Evolutionary conservation across 2,797 vertebrate genomes (phyloP).

Genomic region (Protosalanx chinensis): DNA sequence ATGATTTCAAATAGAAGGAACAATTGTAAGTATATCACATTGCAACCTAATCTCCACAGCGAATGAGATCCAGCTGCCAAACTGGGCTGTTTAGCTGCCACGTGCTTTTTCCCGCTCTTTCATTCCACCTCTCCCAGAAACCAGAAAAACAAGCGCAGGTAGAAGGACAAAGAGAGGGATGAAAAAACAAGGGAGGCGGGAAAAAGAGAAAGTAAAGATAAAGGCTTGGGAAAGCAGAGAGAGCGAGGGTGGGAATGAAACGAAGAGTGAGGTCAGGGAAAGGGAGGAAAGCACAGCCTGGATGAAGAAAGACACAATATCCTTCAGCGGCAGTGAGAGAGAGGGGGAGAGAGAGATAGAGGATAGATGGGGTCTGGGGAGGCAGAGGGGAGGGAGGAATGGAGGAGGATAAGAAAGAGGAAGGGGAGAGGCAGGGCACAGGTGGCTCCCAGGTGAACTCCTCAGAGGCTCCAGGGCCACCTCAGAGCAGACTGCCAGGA

Average conservation of each 20-base stretch:
- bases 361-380: neutral
- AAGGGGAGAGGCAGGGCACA: conserved; percentile 23
- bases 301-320: neutral
- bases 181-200: conserved; percentile 13
- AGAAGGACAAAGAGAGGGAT: conserved; percentile 4
- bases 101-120: conserved; percentile 18
- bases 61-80: no score
- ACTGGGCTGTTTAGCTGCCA: no score
- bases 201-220: conserved; percentile 14
- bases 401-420: conserved; percentile 29
- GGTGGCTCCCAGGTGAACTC: neutral
- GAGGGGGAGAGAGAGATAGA: conserved; percentile 15
- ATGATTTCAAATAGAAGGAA: no score
- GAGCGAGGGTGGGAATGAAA: neutral
- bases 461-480: neutral
- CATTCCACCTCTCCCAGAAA: conserved; percentile 38
- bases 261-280: neutral
- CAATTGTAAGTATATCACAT: no score
- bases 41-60: no score
- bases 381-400: conserved; percentile 22
- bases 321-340: neutral
- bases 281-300: neutral
- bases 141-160: conserved; percentile 54
- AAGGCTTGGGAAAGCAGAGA: neutral
- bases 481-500: neutral